Conservation (phyloP, 1,140 invertebrate species). For the Lysiphlebus fabarum region DNA sequence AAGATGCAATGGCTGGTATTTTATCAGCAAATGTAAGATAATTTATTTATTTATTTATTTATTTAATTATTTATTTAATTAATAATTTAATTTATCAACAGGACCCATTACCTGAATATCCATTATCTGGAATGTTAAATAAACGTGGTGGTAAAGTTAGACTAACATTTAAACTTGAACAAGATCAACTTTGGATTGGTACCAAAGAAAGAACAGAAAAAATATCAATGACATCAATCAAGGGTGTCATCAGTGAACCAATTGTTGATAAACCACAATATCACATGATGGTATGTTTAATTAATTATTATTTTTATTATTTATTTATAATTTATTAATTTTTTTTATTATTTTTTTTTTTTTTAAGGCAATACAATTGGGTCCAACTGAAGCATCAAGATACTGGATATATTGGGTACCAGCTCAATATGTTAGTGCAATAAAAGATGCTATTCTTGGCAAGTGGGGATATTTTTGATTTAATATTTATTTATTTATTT, state of each 20-base stretch:
- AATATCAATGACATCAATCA: constrained; percentile 86
- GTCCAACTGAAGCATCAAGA: constrained; percentile 82
- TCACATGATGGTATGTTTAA: constrained; percentile 90
- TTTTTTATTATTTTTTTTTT: constrained; percentile 23
- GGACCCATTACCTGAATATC: constrained; percentile 79
- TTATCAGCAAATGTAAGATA: constrained; percentile 68
- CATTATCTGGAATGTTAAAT: constrained; percentile 87
- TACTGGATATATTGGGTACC: constrained; percentile 97
- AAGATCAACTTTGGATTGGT: constrained; percentile 89
- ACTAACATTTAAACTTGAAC: constrained; percentile 88
- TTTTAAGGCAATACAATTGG: constrained; percentile 75
- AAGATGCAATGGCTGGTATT: constrained; percentile 86
- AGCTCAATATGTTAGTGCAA: constrained; percentile 85
- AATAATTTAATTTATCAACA: constrained; percentile 44
- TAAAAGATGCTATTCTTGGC: constrained; percentile 86
- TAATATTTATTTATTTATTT: constrained; percentile 7
- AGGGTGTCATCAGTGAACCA: constrained; percentile 78
- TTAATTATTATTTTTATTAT: constrained; percentile 5
- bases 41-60: background rate
- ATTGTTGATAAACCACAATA: constrained; percentile 90
- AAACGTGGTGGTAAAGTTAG: constrained; percentile 89
- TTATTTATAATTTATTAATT: constrained; percentile 16
- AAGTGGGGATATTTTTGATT: constrained; percentile 81
- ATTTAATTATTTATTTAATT: background rate
- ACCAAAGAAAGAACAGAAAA: constrained; percentile 94